Percentiles rank a stretch among this genome's conserved stretches.
phyloP scores from a whole-genome alignment of 2,113 vertebrate species.

The Rhizomys pruinosus region DNA sequence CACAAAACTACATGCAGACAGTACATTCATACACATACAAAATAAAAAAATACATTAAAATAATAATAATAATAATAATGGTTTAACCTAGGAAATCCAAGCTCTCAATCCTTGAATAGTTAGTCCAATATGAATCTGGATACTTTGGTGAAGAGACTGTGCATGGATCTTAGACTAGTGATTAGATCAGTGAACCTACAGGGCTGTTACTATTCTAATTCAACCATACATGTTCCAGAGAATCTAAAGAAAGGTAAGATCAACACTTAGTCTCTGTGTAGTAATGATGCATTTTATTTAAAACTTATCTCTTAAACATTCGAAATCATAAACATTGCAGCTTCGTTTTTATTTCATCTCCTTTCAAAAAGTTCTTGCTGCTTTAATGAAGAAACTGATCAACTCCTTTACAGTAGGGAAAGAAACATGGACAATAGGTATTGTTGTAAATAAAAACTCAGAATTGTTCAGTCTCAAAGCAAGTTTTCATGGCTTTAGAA shows the following conservation, averaged over 20 bases:
- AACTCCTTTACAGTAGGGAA: slow-evolving; percentile 84
- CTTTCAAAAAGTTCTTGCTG: slow-evolving; percentile 85
- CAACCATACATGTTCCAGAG: neutral
- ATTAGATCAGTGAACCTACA: neutral
- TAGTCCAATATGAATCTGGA: neutral
- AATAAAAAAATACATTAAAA: too few relatives aligned
- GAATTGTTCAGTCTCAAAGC: slow-evolving; percentile 83
- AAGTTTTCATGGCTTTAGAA: slow-evolving; percentile 82
- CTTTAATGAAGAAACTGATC: slow-evolving; percentile 87
- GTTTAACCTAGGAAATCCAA: neutral
- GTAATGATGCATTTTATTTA: neutral
- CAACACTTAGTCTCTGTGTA: neutral
- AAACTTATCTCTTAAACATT: neutral
- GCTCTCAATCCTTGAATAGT: neutral
- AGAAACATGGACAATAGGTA: slow-evolving; percentile 83
- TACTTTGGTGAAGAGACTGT: neutral
- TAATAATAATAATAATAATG: too few relatives aligned
- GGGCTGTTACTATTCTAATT: neutral
- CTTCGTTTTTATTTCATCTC: too few relatives aligned
- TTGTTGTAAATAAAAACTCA: slow-evolving; percentile 85
- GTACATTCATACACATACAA: too few relatives aligned
- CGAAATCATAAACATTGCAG: too few relatives aligned
- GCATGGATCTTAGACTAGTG: neutral
- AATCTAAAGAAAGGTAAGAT: neutral
- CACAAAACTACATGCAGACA: too few relatives aligned